Base-by-base conservation (phyloP, 2,888 invertebrate genomes). In the Erebia epiphron region DNA sequence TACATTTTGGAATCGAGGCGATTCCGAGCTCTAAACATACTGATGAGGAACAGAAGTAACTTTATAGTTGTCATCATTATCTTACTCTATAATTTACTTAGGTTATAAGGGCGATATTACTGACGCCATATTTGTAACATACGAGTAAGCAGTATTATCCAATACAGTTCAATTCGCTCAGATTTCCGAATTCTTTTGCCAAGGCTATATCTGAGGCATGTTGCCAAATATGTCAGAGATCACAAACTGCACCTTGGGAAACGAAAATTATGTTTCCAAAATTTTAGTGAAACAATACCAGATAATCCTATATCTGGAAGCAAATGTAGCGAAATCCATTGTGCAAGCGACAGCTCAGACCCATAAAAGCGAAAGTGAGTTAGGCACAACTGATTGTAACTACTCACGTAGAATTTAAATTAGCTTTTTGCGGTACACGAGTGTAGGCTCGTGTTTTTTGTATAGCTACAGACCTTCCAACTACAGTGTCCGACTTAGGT, bases 331-430 rank as follows among this genome's bases (percentile, higher is more conserved):
- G 21, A 43, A 60, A 60, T 49, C 49, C 64, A 72, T 71, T 62
- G 60, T 68, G 63, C 50, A 70, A 69, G 43, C 73, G 26, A 50
- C 11, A 56, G 43, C 35, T 10, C 52, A 41, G 16, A 18, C 8
- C 67, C 21, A 64, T 67, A 73, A 70, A 73, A 73, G 68, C 69
- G 73, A 73, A 75, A 73, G 75, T 69, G 54, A 64, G 35, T 43
- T 60, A 43, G 68, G 68, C 64, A 71, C 69, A 67, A 64, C 67
- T 50, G 64, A 65, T 52, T 54, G 10, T 68, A 18, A 54, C 54
- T 54, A 66, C 71, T 50, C 69, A 46, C 35, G 54, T 67, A 43
- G 73, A 73, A 73, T 75, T 68, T 68, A 63, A 71, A 75, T 71
- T 50, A 73, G 66, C 56, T 49, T 60, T 61, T 66, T 65, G 54